Conservation (phyloP, 2,797 vertebrate genomes). For the Falco peregrinus region DNA sequence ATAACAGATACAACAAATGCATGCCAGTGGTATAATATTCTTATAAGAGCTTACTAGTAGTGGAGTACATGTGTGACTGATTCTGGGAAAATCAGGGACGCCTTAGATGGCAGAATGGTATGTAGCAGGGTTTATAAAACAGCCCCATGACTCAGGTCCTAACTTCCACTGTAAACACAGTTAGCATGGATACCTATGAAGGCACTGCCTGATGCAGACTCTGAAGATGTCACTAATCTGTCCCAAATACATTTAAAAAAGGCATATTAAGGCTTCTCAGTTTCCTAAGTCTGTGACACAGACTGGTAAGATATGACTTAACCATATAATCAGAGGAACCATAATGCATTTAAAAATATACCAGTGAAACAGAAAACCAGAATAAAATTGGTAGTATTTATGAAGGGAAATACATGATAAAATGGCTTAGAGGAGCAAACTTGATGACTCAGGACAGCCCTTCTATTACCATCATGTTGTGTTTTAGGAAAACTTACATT, state of each 20-base stretch:
- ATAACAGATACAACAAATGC: neutral
- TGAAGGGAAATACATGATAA: neutral
- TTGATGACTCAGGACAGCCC: neutral
- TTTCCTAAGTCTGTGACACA: neutral
- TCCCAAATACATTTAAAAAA: constrained; percentile 20
- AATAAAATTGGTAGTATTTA: neutral
- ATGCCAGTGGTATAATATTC: neutral
- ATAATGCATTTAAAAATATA: neutral
- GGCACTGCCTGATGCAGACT: neutral
- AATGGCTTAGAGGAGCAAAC: neutral
- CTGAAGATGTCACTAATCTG: neutral
- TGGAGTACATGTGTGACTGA: neutral
- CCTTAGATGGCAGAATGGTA: neutral
- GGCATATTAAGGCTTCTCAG: neutral
- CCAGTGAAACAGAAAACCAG: neutral
- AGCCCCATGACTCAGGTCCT: neutral
- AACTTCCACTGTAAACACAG: neutral
- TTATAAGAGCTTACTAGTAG: neutral
- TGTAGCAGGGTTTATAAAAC: neutral
- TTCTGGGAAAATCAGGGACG: neutral
- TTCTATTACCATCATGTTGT: neutral
- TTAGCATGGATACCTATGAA: neutral
- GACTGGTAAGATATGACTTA: neutral
- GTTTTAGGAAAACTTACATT: neutral
- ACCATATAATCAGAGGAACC: neutral